Base-by-base conservation (phyloP, 2,888 invertebrate species). In the Priocnemis perturbator region DNA sequence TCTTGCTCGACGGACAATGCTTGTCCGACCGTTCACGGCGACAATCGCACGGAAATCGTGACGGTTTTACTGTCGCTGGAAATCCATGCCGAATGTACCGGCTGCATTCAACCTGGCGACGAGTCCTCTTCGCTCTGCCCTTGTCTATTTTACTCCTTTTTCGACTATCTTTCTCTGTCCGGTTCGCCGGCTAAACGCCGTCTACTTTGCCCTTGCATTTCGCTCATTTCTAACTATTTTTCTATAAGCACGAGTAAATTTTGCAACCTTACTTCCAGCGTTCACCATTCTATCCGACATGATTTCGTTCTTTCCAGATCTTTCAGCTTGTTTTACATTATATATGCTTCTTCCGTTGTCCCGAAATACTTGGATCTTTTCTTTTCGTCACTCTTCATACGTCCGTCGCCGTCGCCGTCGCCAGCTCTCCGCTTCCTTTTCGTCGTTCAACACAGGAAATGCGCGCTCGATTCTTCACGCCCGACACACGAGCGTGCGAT, bases 1-100 rank as follows among this genome's bases (percentile, higher is more conserved):
- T 69, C 73, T 74, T 75, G 67, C 74, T 72, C 57, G 61, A 64
- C 73, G 83, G 77, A 85, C 85, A 85, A 85, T 85, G 78, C 80
- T 71, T 76, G 76, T 82, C 73, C 76, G 69, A 76, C 82, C 75
- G 80, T 77, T 83, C 77, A 64, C 70, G 55, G 70, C 76, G 82
- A 82, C 83, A 83, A 82, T 82, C 80, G 80, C 71, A 77, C 71
- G 72, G 76, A 78, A 82, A 82, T 83, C 81, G 78, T 83, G 81
- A 82, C 84, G 87, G 85, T 85, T 87, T 87, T 87, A 86, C 85
- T 84, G 81, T 83, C 83, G 79, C 74, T 77, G 71, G 79, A 85
- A 85, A 85, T 84, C 85, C 83, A 78, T 81, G 81, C 80, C 79
- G 82, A 82, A 85, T 85, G 80, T 82, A 79, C 76, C 71, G 74